A percentile compares a stretch with the other conserved stretches of the same genome.
These are phyloP conservation scores for Gonioctena quinquepunctata DNA, from an alignment of 1,140 invertebrate genomes.

Conservation along the genomic window DNA sequence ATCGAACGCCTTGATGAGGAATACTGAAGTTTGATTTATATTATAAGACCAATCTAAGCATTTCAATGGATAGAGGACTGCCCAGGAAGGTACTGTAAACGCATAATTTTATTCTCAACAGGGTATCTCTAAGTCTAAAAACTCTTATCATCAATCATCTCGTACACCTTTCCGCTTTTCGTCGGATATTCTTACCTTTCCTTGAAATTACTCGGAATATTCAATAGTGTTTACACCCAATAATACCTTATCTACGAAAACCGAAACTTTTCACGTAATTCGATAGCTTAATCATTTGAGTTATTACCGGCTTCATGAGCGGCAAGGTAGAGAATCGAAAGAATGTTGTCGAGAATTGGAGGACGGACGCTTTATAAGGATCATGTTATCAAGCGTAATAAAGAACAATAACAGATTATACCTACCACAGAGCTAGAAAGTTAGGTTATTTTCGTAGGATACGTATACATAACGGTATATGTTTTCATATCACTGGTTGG, in stretches of 20 bases:
- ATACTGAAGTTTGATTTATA: too few relatives aligned
- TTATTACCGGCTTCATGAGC: not conserved
- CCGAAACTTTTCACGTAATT: not conserved
- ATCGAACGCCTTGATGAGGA: too few relatives aligned
- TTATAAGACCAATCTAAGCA: too few relatives aligned
- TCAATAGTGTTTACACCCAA: not conserved
- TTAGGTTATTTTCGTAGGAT: too few relatives aligned
- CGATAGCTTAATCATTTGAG: not conserved
- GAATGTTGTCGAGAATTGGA: not conserved
- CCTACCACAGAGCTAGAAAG: not conserved
- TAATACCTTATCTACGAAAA: not conserved
- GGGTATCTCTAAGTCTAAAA: too few relatives aligned
- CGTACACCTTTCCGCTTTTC: not conserved
- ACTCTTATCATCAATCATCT: not conserved
- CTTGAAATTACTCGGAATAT: not conserved
- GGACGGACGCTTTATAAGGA: not conserved
- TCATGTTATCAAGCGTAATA: constrained; percentile 4
- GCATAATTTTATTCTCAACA: too few relatives aligned
- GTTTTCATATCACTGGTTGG: too few relatives aligned
- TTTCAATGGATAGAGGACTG: too few relatives aligned
- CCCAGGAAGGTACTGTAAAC: too few relatives aligned
- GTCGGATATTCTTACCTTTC: not conserved
- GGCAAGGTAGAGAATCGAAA: not conserved
- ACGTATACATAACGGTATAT: too few relatives aligned
- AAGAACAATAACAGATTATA: constrained; percentile 11